Percentiles rank a stretch among this genome's conserved stretches.
phyloP scores from a whole-genome alignment of 2,797 vertebrate species.

The Pampus argenteus region DNA sequence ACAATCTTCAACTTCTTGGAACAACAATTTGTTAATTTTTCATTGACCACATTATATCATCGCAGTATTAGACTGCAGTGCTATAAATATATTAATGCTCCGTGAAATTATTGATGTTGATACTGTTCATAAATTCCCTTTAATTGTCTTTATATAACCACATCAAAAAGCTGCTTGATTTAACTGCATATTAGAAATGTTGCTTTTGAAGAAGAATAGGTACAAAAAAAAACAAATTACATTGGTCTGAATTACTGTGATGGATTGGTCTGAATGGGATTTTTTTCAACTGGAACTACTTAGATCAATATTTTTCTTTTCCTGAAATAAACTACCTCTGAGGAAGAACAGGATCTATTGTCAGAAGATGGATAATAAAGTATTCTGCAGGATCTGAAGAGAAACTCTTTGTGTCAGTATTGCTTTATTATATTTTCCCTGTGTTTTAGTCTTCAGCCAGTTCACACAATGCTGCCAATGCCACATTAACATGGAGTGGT shows the following conservation, averaged over 20 bases:
- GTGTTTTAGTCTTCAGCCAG: constrained; percentile 30
- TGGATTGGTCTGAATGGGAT: constrained; percentile 47
- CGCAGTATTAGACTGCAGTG: neutral
- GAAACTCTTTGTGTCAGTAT: constrained; percentile 15
- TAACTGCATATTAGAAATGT: constrained; percentile 33
- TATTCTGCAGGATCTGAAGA: constrained; percentile 27
- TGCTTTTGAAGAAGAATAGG: constrained; percentile 38
- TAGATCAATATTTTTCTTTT: constrained; percentile 59
- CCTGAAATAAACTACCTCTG: constrained; percentile 39
- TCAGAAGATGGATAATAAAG: constrained; percentile 46
- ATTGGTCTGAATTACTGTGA: constrained; percentile 50
- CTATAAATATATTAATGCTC: constrained; percentile 24
- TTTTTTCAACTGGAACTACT: constrained; percentile 47
- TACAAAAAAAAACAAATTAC: constrained; percentile 28
- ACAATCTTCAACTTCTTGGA: neutral
- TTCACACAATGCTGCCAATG: constrained; percentile 1
- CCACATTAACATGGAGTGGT: constrained; percentile 32
- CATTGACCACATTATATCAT: constrained; percentile 2
- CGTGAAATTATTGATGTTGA: constrained; percentile 35
- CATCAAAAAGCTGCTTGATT: constrained; percentile 47
- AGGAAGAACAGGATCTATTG: constrained; percentile 40
- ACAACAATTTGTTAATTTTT: constrained; percentile 12
- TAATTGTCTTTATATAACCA: constrained; percentile 28
- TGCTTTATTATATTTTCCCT: constrained; percentile 20
- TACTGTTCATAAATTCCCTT: constrained; percentile 37